These are phyloP conservation scores for Panagrolaimus sp. DNA, from an alignment of 1,140 invertebrate genomes.

Conservation along the genomic window DNA sequence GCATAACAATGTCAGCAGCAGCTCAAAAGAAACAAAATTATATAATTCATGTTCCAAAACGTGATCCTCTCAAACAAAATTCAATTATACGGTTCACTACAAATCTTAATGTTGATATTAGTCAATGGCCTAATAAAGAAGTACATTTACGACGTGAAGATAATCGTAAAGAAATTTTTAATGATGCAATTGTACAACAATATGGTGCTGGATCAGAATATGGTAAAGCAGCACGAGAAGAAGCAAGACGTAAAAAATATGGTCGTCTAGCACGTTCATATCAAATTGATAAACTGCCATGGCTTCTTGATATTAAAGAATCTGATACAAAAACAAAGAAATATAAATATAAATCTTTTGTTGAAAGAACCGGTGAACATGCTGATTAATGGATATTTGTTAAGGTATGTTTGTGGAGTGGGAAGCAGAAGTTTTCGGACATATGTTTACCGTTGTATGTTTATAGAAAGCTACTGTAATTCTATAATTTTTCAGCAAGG, in stretches of 20 bases:
- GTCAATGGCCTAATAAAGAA: conserved; percentile 25
- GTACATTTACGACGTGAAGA: conserved; percentile 48
- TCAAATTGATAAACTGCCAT: conserved; percentile 51
- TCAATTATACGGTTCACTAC: conserved; percentile 54
- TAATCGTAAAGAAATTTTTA: conserved; percentile 33
- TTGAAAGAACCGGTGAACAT: conserved; percentile 44
- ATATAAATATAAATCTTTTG: conserved; percentile 14
- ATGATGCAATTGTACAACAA: conserved; percentile 29
- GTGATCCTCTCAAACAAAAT: conserved; percentile 22
- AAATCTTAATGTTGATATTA: conserved; percentile 46
- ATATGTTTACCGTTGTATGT: background rate
- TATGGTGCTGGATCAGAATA: conserved; percentile 54
- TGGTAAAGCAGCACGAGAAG: conserved; percentile 53
- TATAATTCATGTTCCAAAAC: conserved; percentile 16
- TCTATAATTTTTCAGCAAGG: conserved; percentile 31
- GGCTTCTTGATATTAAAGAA: conserved; percentile 37
- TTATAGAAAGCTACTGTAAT: too few relatives aligned
- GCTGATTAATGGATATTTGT: conserved; percentile 57
- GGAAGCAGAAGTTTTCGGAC: too few relatives aligned
- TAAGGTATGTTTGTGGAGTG: conserved; percentile 39
- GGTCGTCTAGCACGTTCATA: conserved; percentile 44
- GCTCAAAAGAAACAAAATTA: background rate
- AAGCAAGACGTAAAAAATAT: conserved; percentile 54
- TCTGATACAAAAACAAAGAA: background rate
- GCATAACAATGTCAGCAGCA: background rate